These are phyloP conservation scores for Lordiphosa clarofinis DNA, from an alignment of 1,140 invertebrate species.

Conservation along the genomic window DNA sequence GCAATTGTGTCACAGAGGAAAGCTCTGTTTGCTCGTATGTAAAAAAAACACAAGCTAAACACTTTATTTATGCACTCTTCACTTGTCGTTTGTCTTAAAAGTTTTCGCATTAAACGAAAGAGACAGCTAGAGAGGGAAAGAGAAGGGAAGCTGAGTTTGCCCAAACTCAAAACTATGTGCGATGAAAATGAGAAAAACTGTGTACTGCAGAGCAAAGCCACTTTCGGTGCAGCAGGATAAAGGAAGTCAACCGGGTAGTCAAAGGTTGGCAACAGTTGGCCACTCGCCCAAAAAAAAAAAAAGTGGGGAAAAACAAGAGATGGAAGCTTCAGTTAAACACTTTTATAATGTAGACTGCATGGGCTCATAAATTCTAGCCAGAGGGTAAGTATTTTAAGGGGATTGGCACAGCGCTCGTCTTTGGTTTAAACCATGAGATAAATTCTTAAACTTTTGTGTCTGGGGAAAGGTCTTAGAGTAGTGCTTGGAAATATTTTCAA, in stretches of 20 bases:
- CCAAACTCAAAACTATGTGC: constrained; percentile 56
- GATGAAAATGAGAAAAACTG: constrained; percentile 41
- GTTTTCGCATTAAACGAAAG: constrained; percentile 67
- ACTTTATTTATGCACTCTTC: constrained; percentile 64
- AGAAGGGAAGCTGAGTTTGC: too few relatives aligned
- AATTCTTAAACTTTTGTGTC: too few relatives aligned
- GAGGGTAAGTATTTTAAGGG: too few relatives aligned
- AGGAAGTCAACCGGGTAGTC: neutral
- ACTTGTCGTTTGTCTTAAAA: constrained; percentile 64
- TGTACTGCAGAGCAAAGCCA: constrained; percentile 6
- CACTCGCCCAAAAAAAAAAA: neutral
- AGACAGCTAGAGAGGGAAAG: neutral
- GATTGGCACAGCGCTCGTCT: too few relatives aligned
- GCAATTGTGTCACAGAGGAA: neutral
- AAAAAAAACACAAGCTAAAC: constrained; percentile 56
- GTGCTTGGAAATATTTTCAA: too few relatives aligned
- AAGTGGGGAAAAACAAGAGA: too few relatives aligned
- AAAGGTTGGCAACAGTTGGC: constrained; percentile 31
- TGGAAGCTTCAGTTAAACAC: too few relatives aligned
- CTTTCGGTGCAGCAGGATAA: neutral
- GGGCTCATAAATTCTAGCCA: too few relatives aligned
- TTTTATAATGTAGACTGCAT: too few relatives aligned
- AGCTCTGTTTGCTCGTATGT: neutral
- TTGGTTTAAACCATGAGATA: too few relatives aligned
- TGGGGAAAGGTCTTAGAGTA: too few relatives aligned